Base-by-base conservation (phyloP, 2,888 invertebrate species). In the Diadegma fenestrale region DNA sequence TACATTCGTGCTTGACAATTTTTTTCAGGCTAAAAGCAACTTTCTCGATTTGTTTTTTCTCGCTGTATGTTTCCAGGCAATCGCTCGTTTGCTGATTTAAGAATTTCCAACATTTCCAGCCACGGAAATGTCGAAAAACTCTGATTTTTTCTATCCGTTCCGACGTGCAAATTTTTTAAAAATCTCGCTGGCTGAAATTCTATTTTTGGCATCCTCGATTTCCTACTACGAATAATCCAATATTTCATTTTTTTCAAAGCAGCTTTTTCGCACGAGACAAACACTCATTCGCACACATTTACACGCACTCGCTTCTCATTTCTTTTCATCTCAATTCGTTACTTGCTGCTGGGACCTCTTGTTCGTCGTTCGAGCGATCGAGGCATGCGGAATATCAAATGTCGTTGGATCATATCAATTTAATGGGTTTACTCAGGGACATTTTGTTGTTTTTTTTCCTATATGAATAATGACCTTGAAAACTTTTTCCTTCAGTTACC, bases 1-100 rank as follows among this genome's bases (percentile, higher is more conserved):
- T 54, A 37, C 71, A 19, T 33, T 71, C 51, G 51, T 51, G 6
- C 71, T 26, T 19, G 71, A 71, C 68, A 45, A 58, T 12, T 54
- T 54, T 54, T 12, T 68, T 26, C 45, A 43, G 17, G 22, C 17
- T 45, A 26, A 68, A 68, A 68, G 45, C n/a, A n/a, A n/a, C n/a
- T 30, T 33, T 4, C 30, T 48, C 30, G 6, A 3, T n/a, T 51
- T 45, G n/a, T 48, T 48, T 45, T 30, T 43, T 68, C 48, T 26
- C 69, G 19, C 69, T 43, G 48, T 63, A 63, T 33, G 63, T 63
- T 63, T 54, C 8, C 26, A 14, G 58, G 33, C 63, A n/a, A n/a
- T 17, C 33, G 6, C 33, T 14, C n/a, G n/a, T 63, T 63, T 37
- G 1, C 33, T 12, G 14, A 26, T 58, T 26, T 14, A 5, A 4